Base-by-base conservation (phyloP, 2,888 invertebrate genomes). In the Temnothorax unifasciatus region DNA sequence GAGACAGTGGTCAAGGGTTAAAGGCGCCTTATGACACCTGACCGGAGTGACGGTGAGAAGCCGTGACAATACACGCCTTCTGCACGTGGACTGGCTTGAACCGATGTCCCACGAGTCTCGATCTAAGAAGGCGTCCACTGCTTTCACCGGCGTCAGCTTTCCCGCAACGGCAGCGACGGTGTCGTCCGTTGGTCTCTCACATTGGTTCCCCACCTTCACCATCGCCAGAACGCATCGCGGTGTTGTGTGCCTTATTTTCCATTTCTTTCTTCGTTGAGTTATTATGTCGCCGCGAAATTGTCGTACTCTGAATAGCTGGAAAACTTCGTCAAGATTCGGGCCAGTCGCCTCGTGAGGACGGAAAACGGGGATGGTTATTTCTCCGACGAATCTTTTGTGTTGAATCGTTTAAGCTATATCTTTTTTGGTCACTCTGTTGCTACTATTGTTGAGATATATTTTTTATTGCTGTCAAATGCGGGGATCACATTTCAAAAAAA, bases 81-180 rank as follows among this genome's bases (percentile, higher is more conserved):
- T 87, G 83, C 92, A 90, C 93, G 90, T 92, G 91, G 88, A 91
- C 91, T 91, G 90, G 83, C 86, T 83, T 84, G 68, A 87, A 88
- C 88, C 86, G 88, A 91, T 86, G 90, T 91, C 87, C 81, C 85
- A 47, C 84, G 79, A 75, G 79, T 85, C 74, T 79, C 88, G 85
- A 90, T 90, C 91, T 90, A 85, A 85, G 84, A 83, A 87, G 85
- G 83, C 84, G 84, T 63, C 85, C 89, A 88, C 91, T 92, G 94
- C 94, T 94, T 94, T 94, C 94, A 94, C 94, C 94, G 88, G 88
- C 90, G 83, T 91, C 92, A 93, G 93, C 94, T 94, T 94, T 94
- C 94, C 93, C 94, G 85, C 88, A 87, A 87, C 85, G 68, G 84
- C 61, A 57, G 57, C 75, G 64, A 29, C 81, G 73, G 52, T 69